These are phyloP conservation scores for Smithornis capensis DNA, from an alignment of 2,113 vertebrate genomes.

Conservation along the genomic window DNA sequence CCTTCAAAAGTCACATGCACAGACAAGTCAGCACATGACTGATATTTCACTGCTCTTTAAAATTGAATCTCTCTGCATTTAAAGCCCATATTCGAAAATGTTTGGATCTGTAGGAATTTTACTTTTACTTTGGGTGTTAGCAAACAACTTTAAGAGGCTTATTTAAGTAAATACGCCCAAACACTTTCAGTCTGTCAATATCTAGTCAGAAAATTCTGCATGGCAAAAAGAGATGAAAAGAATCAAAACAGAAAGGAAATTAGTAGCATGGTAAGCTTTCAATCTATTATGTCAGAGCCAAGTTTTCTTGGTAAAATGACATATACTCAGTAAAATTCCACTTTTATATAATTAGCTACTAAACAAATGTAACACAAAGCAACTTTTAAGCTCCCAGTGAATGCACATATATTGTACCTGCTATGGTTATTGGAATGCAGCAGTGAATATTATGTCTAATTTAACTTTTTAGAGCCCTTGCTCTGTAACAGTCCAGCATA, in stretches of 20 bases:
- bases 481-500: constrained; percentile 64
- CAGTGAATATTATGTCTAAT: constrained; percentile 70
- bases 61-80: neutral
- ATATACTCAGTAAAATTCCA: constrained; percentile 71
- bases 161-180: constrained; percentile 75
- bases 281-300: constrained; percentile 71
- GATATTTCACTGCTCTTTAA: neutral
- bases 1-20: neutral
- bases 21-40: neutral
- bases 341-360: constrained; percentile 79
- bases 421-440: constrained; percentile 62
- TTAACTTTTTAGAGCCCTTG: constrained; percentile 76
- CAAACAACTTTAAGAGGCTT: constrained; percentile 76
- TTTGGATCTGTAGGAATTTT: constrained; percentile 43
- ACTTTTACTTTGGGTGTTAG: constrained; percentile 54
- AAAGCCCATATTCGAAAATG: neutral
- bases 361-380: constrained; percentile 71
- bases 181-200: constrained; percentile 76
- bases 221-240: constrained; percentile 78
- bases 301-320: constrained; percentile 76
- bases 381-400: constrained; percentile 74
- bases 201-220: constrained; percentile 78
- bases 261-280: constrained; percentile 78
- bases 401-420: constrained; percentile 64
- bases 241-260: constrained; percentile 77